Evolutionary conservation across 1,140 invertebrate species (phyloP).

Genomic region (Zaprionus inermis): DNA sequence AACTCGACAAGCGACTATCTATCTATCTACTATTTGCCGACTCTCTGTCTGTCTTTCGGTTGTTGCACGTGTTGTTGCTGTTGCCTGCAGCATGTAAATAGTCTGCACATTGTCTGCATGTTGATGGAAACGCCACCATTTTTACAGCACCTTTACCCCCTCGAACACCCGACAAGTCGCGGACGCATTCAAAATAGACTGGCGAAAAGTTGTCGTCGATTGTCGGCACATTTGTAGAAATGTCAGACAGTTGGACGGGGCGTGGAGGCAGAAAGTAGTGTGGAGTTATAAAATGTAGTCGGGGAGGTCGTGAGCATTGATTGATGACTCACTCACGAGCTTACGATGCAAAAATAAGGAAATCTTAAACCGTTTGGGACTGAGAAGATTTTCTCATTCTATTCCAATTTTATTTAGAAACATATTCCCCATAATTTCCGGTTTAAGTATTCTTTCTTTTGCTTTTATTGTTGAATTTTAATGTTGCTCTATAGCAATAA

Average conservation of each 20-base stretch:
- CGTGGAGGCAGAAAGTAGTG: constrained; percentile 8
- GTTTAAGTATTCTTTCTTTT: neutral
- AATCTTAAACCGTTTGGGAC: neutral
- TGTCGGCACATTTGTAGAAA: constrained; percentile 66
- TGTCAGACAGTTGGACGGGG: constrained; percentile 31
- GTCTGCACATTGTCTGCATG: constrained; percentile 51
- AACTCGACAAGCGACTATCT: constrained; percentile 7
- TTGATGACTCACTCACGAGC: constrained; percentile 24
- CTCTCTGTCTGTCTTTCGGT: constrained; percentile 5
- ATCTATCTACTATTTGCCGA: constrained; percentile 33
- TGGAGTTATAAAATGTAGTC: constrained; percentile 28
- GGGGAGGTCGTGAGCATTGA: constrained; percentile 17
- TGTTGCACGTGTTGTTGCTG: constrained; percentile 6
- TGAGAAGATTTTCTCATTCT: too few relatives aligned
- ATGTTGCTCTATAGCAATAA: neutral
- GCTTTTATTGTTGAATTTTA: neutral
- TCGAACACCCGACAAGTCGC: neutral
- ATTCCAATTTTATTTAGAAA: too few relatives aligned
- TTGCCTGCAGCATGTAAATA: constrained; percentile 42
- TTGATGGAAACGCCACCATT: constrained; percentile 63
- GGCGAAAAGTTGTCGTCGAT: constrained; percentile 63
- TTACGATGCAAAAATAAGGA: neutral
- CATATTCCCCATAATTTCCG: neutral
- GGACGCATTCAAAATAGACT: constrained; percentile 68
- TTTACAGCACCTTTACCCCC: constrained; percentile 17